Base-by-base conservation (phyloP, 2,888 invertebrate genomes). In the Eupithecia abbreviata region DNA sequence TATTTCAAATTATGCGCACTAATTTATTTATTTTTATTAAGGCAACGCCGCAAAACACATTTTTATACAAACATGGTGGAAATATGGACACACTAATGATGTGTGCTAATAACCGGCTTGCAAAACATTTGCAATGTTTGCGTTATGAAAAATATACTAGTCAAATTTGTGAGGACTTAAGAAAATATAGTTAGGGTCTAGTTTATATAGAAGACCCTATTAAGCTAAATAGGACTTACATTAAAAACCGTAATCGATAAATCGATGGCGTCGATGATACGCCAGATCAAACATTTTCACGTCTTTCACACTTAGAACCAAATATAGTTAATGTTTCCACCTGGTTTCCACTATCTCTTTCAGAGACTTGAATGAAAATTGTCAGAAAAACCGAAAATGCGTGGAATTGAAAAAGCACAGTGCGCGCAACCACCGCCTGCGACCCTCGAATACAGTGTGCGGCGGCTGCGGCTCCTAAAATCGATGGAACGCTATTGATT, bases 401-500 rank as follows among this genome's bases (percentile, higher is more conserved):
- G 45, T 68, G 4, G 67, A 43, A 43, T 10, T n/a, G 4, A 42
- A 71, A 45, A 12, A 69, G n/a, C 43, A 73, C 71, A 86, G 84
- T 88, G 89, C 91, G 94, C 93, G 92, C 93, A 93, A 88, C 94
- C 94, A 95, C 93, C 93, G 93, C 94, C 85, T 94, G 93, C 94
- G 95, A 94, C 91, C 90, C 93, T 93, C 92, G 85, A 88, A 86
- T 90, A 84, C 87, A 84, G 89, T 93, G 90, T 94, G 94, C 94
- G 95, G 95, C 95, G 95, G 95, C 96, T 95, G 95, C 95, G 96
- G 95, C 96, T 95, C 89, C 93, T 92, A 96, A 96, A 96, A 97
- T 97, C 97, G 96, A 97, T 97, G 96, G 96, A 96, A 96, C 95
- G 91, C 95, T 96, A 97, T 97, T 96, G 96, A 96, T 96, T 96